phyloP scores from a whole-genome alignment of 1,140 invertebrate genomes.

The Brachionus sp. region DNA sequence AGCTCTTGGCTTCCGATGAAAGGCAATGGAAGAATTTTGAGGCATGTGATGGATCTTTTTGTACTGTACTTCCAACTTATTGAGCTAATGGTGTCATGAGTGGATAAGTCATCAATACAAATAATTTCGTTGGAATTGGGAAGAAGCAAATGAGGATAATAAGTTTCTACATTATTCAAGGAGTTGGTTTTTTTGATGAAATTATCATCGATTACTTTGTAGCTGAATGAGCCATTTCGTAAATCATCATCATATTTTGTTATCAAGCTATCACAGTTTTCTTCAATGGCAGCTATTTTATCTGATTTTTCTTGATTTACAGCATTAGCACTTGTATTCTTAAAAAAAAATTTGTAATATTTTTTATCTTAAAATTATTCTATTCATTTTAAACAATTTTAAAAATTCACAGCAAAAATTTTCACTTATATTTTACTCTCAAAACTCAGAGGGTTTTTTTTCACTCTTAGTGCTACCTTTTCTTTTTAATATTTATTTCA shows the following conservation, averaged over 20 bases:
- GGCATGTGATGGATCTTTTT: conserved; percentile 9
- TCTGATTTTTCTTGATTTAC: not conserved
- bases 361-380: too few relatives aligned
- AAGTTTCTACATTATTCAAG: not conserved
- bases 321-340: too few relatives aligned
- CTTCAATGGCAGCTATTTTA: not conserved
- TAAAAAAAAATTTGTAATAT: too few relatives aligned
- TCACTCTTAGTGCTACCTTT: too few relatives aligned
- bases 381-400: too few relatives aligned
- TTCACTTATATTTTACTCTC: too few relatives aligned
- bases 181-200: conserved; percentile 4
- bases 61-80: conserved; percentile 25
- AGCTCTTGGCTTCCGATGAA: conserved; percentile 14
- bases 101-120: conserved; percentile 8
- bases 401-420: too few relatives aligned
- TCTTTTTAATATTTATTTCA: too few relatives aligned
- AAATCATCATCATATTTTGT: conserved; percentile 28
- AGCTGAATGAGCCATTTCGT: conserved; percentile 8
- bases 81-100: not conserved
- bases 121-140: not conserved
- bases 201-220: conserved; percentile 4
- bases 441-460: too few relatives aligned
- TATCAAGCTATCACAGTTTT: not conserved
- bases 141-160: not conserved
- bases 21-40: conserved; percentile 17